These are phyloP conservation scores for Streptopelia turtur DNA, from an alignment of 2,797 vertebrate genomes.

Conservation along the genomic window DNA sequence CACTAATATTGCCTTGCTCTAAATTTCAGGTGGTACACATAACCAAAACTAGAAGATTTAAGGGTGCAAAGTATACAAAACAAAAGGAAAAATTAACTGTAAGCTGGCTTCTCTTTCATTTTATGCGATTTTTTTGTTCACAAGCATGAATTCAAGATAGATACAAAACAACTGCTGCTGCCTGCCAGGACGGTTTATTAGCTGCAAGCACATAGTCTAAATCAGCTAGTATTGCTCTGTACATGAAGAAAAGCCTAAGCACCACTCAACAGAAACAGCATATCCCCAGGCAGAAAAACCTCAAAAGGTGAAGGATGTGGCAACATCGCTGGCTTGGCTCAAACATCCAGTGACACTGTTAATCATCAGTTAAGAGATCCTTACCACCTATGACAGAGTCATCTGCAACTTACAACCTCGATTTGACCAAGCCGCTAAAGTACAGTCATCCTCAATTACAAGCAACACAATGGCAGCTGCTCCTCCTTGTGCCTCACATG, in stretches of 20 bases:
- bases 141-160: not conserved
- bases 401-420: constrained; percentile 21
- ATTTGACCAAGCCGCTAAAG: not conserved
- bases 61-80: not conserved
- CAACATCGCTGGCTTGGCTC: not conserved
- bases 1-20: not conserved
- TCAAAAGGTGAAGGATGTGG: not conserved
- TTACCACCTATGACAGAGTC: not conserved
- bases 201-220: not conserved
- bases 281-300: not conserved
- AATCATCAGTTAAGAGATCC: not conserved
- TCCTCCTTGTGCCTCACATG: not conserved
- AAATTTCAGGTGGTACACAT: not conserved
- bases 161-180: not conserved
- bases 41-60: not conserved
- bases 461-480: not conserved
- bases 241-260: not conserved
- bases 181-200: not conserved
- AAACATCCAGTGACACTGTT: not conserved
- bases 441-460: constrained; percentile 10
- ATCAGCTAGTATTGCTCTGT: not conserved
- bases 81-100: not conserved
- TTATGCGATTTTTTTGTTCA: not conserved
- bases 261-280: not conserved
- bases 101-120: not conserved